A percentile compares a stretch with the other conserved stretches of the same genome.
Evolutionary conservation across 2,888 invertebrate genomes (phyloP).

Genomic region (Clanis bilineata): DNA sequence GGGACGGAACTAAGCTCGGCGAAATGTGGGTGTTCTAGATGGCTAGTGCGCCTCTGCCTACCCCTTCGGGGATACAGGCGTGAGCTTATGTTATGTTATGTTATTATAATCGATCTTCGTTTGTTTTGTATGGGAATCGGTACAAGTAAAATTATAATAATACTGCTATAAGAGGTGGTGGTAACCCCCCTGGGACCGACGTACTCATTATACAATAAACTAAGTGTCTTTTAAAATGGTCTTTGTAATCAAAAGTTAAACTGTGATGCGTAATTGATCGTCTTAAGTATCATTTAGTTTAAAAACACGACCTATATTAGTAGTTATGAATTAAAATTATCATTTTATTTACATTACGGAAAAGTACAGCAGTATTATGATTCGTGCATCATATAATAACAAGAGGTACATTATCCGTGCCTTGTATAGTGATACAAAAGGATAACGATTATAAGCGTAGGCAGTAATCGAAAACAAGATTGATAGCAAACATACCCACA

Average conservation of each 20-base stretch:
- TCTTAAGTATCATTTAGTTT: neutral
- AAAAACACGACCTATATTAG: neutral
- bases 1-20: too few relatives aligned
- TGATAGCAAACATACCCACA: neutral
- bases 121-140: too few relatives aligned
- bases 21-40: too few relatives aligned
- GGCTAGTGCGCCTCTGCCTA: too few relatives aligned
- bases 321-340: neutral
- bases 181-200: too few relatives aligned
- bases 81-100: too few relatives aligned
- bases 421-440: neutral
- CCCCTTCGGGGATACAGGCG: too few relatives aligned
- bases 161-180: too few relatives aligned
- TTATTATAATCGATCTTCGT: too few relatives aligned
- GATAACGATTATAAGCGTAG: neutral
- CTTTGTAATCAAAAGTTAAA: neutral
- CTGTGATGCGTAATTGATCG: neutral
- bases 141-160: too few relatives aligned
- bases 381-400: neutral
- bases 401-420: neutral
- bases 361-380: neutral
- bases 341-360: neutral
- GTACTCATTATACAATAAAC: too few relatives aligned
- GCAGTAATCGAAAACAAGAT: neutral
- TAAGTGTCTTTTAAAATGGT: too few relatives aligned